A percentile compares a stretch with the other conserved stretches of the same genome.
These are phyloP conservation scores for Ficedula albicollis DNA, from an alignment of 2,797 vertebrate species.

Conservation along the genomic window DNA sequence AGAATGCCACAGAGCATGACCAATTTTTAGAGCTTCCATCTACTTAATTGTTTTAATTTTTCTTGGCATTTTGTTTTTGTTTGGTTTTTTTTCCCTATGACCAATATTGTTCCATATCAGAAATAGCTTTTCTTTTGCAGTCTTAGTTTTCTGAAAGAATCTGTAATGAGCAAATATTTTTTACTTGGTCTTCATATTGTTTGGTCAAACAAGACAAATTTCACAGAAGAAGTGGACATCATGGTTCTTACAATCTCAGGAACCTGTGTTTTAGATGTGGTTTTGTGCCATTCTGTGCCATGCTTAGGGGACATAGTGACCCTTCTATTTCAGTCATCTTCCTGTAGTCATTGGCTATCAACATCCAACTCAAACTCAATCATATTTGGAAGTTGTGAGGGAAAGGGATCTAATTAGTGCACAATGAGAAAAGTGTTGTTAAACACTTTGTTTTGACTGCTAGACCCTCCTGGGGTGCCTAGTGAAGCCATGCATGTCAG, in stretches of 20 bases:
- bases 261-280: neutral
- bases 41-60: neutral
- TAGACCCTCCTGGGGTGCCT: neutral
- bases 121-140: neutral
- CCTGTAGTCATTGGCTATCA: neutral
- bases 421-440: neutral
- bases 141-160: neutral
- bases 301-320: neutral
- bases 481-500: neutral
- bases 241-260: neutral
- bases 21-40: neutral
- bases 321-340: neutral
- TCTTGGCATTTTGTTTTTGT: neutral
- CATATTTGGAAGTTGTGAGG: neutral
- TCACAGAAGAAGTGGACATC: neutral
- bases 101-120: neutral
- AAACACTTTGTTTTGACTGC: conserved; percentile 10
- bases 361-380: neutral
- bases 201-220: neutral
- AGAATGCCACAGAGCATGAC: neutral
- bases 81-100: neutral
- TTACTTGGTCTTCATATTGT: neutral
- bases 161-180: neutral
- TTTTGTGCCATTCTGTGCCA: neutral
- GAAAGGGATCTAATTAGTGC: neutral